Evolutionary conservation across 1,140 invertebrate genomes (phyloP).

Genomic region (Sarcophaga peregrina): DNA sequence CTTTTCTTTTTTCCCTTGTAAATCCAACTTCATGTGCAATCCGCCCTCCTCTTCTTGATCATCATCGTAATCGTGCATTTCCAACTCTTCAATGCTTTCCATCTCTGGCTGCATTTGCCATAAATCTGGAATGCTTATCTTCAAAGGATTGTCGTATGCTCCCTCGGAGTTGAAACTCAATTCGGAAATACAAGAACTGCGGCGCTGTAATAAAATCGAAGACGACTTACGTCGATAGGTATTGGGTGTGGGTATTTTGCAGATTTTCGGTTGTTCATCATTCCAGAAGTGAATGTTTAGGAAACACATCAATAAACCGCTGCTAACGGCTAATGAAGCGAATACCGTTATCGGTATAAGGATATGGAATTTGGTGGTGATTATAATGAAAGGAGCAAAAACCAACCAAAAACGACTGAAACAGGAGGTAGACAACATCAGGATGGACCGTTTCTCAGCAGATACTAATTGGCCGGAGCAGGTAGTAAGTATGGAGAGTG

Average conservation of each 20-base stretch:
- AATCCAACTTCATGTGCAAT: no score
- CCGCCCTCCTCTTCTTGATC: not conserved
- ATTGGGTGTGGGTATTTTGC: conserved; percentile 57
- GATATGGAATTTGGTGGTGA: conserved; percentile 55
- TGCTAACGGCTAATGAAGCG: conserved; percentile 55
- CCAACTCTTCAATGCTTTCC: not conserved
- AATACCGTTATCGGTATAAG: conserved; percentile 58
- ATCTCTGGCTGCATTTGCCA: conserved; percentile 55
- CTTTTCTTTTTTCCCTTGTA: no score
- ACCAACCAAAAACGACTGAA: conserved; percentile 58
- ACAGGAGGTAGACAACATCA: conserved; percentile 58
- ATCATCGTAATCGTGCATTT: not conserved
- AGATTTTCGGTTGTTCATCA: conserved; percentile 53
- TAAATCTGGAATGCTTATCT: conserved; percentile 59
- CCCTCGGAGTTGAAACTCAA: conserved; percentile 17
- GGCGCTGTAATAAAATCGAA: conserved; percentile 51
- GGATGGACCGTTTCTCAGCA: conserved; percentile 52
- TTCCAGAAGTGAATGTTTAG: conserved; percentile 62
- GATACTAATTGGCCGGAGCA: conserved; percentile 62
- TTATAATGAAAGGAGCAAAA: conserved; percentile 54
- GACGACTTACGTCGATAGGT: conserved; percentile 58
- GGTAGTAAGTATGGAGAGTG: conserved; percentile 59
- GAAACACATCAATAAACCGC: conserved; percentile 54
- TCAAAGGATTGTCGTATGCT: conserved; percentile 51
- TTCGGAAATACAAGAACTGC: conserved; percentile 54